Base-by-base conservation (phyloP, 1,140 invertebrate genomes). In the Drosophila oshimai region DNA sequence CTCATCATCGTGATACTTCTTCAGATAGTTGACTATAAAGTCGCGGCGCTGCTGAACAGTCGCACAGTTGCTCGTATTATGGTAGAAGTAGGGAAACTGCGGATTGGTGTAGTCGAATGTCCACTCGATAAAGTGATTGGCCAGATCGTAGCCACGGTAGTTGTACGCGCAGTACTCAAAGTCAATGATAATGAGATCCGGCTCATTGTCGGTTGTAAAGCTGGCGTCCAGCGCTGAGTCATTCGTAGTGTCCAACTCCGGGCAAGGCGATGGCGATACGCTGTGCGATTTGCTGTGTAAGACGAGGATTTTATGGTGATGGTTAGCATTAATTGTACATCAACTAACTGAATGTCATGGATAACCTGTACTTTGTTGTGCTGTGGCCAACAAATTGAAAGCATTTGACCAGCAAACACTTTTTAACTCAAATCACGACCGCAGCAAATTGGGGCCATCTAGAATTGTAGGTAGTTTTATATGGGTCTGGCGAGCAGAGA, bases 51-150 rank as follows among this genome's bases (percentile, higher is more conserved):
- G 96, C 57, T 96, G 94, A 57, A 94, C 92, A 9, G 93, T 94
- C 0, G 98, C 96, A 83, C 94, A 96, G 93, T 17, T 94, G 93
- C 3, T 91, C 4, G 42, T 91, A 37, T 93, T 91, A 69, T 95
- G 94, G 44, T 92, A 93, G 86, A 95, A 99, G 91, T 95, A 96
- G 2, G 98, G 98, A 89, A 94, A 93, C 37, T 95, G 93, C 0
- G 93, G 91, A 47, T 94, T 93, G 0, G 94, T 96, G 90, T 99
- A 99, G 87, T 99, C 96, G 91, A 97, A 98, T 5, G 94, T 94
- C 97, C 97, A 99, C 91, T 99, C 98, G 65, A 96, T 94, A 90
- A 99, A 98, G 89, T 99, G 98, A 92, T 99, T 99, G 2, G 97
- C 98, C 51, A 99, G 92, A 92, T 99, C 98, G 92, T 98, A 99